Conservation (phyloP, 2,888 invertebrate genomes). For the Noctua fimbriata region DNA sequence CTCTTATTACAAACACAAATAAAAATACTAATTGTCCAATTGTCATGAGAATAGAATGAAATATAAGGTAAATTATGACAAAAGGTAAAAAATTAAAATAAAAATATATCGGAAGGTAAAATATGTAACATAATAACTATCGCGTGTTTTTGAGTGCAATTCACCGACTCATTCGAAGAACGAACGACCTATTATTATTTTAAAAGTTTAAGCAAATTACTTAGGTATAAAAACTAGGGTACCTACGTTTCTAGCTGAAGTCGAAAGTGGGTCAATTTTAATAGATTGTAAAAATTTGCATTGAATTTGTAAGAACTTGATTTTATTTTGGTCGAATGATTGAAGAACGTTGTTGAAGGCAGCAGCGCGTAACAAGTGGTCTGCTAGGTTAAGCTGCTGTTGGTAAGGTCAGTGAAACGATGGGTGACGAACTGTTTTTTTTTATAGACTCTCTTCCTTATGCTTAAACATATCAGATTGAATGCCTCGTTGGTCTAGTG, state of each 20-base stretch:
- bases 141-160: constrained; percentile 47
- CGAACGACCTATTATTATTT: constrained; percentile 42
- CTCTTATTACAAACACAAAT: no score
- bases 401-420: no score
- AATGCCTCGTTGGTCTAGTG: no score
- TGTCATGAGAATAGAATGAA: no score
- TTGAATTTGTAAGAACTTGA: not conserved
- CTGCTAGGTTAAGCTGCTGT: not conserved
- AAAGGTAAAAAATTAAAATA: no score
- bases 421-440: no score
- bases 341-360: not conserved
- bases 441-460: no score
- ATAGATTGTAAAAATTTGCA: constrained; percentile 22
- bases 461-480: no score
- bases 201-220: constrained; percentile 28
- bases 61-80: no score
- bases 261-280: constrained; percentile 44
- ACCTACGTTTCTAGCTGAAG: not conserved
- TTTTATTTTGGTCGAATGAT: not conserved
- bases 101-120: no score
- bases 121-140: constrained; percentile 29
- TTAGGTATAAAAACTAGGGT: constrained; percentile 25
- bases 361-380: constrained; percentile 9
- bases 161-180: constrained; percentile 39
- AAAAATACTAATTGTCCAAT: no score